phyloP scores from a whole-genome alignment of 2,797 vertebrate species.

The Sphaeramia orbicularis region DNA sequence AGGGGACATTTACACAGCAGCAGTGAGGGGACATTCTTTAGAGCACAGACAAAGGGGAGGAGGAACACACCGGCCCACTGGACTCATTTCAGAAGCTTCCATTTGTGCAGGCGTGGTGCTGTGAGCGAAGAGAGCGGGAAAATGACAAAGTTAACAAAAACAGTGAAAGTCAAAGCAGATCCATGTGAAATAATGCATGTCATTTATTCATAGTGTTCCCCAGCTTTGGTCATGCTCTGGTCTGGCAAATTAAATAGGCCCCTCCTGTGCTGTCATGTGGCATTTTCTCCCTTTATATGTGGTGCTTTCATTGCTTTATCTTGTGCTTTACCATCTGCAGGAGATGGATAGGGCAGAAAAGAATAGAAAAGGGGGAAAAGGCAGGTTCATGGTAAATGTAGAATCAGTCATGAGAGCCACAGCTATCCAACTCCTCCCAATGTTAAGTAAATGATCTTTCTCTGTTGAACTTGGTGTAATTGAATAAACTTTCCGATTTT shows the following conservation, averaged over 20 bases:
- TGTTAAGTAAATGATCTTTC: constrained; percentile 35
- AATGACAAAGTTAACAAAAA: constrained; percentile 66
- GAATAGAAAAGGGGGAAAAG: constrained; percentile 21
- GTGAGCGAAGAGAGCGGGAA: constrained; percentile 38
- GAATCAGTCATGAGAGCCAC: constrained; percentile 9
- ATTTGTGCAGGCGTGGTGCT: constrained; percentile 56
- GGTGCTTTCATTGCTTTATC: constrained; percentile 40
- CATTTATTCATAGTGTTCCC: constrained; percentile 79
- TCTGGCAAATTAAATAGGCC: constrained; percentile 67
- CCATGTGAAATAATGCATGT: constrained; percentile 77
- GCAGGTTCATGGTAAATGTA: constrained; percentile 21
- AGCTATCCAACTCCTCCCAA: constrained; percentile 22
- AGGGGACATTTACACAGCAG: constrained; percentile 66
- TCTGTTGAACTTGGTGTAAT: constrained; percentile 19
- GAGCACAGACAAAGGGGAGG: constrained; percentile 60
- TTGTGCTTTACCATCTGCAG: constrained; percentile 44
- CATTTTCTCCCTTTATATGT: constrained; percentile 47
- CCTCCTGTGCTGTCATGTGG: constrained; percentile 54
- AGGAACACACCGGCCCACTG: constrained; percentile 53
- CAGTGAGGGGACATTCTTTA: constrained; percentile 55
- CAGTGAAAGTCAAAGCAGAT: constrained; percentile 61
- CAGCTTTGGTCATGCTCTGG: constrained; percentile 71
- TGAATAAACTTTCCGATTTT: constrained; percentile 46
- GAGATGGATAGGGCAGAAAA: constrained; percentile 35
- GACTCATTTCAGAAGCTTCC: constrained; percentile 56